Evolutionary conservation across 2,797 vertebrate genomes (phyloP).

Genomic region (Coilia nasus): DNA sequence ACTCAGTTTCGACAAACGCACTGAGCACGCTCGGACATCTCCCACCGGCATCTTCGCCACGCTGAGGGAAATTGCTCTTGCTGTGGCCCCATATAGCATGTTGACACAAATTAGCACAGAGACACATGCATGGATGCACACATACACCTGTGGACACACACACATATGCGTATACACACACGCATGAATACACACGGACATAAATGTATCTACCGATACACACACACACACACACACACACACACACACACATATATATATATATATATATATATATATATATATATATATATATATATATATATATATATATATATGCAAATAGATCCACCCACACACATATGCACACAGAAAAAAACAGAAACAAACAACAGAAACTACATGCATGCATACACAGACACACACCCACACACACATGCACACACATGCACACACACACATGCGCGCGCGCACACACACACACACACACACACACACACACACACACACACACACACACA

Average conservation of each 20-base stretch:
- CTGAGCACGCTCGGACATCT: slow-evolving; percentile 10
- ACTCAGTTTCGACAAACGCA: background rate
- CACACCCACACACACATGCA: too few species aligned
- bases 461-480: too few species aligned
- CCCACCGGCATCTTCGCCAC: background rate
- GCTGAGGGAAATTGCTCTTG: background rate
- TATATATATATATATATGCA: too few species aligned
- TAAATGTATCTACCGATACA: background rate
- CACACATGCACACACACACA: too few species aligned
- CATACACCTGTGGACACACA: background rate
- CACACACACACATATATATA: background rate
- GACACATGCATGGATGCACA: too few species aligned
- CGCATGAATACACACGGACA: background rate
- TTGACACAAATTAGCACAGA: background rate
- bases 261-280: too few species aligned
- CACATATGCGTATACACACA: background rate
- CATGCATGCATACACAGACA: background rate
- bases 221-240: background rate
- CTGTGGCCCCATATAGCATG: background rate
- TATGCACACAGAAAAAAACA: background rate
- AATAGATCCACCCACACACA: background rate
- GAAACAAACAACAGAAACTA: too few species aligned
- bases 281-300: too few species aligned
- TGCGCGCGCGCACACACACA: too few species aligned
- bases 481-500: background rate